A percentile compares a stretch with the other conserved stretches of the same genome.
phyloP scores from a whole-genome alignment of 2,113 vertebrate species.

The Nothoprocta pentlandii region DNA sequence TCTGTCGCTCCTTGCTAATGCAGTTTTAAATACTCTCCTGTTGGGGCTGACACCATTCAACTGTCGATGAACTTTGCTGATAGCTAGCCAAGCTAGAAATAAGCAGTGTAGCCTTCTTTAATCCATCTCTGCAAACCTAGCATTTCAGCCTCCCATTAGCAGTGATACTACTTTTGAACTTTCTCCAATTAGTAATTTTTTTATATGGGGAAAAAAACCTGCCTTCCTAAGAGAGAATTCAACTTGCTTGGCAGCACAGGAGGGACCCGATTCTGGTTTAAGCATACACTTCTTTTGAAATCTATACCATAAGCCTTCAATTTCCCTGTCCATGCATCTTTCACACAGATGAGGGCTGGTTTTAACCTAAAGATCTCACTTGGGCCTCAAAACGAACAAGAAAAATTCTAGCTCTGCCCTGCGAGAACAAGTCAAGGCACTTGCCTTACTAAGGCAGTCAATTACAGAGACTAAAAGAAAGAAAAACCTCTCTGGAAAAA shows the following conservation, averaged over 20 bases:
- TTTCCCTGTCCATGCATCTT: neutral
- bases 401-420: neutral
- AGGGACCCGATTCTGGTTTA: neutral
- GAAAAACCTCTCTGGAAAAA: neutral
- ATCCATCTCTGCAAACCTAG: neutral
- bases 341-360: neutral
- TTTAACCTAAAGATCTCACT: neutral
- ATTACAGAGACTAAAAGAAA: neutral
- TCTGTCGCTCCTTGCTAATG: neutral
- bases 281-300: neutral
- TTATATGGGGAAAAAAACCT: neutral
- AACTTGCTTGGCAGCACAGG: neutral
- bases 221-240: neutral
- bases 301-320: neutral
- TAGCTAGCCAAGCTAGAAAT: neutral
- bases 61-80: neutral
- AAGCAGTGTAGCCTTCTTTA: neutral
- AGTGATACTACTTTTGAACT: neutral
- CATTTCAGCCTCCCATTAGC: neutral
- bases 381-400: neutral
- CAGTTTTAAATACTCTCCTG: neutral
- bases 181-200: neutral
- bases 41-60: neutral
- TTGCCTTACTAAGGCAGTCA: neutral
- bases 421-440: neutral